Conservation (phyloP, 2,797 vertebrate species). For the Hyperoplus lanceolatus region DNA sequence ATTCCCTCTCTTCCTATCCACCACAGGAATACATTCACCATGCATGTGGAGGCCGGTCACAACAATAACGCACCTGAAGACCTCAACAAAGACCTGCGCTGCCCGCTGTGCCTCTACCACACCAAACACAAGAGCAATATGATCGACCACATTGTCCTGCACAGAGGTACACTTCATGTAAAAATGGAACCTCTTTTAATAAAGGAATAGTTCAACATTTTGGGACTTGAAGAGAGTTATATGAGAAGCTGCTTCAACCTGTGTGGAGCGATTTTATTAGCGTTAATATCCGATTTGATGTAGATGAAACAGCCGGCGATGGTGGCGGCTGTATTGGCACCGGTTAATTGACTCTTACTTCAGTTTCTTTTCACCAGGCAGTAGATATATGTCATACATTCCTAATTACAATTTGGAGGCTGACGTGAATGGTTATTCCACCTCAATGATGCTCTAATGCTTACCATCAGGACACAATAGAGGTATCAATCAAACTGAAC, state of each 20-base stretch:
- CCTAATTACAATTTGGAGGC: no score
- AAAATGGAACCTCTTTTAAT: neutral
- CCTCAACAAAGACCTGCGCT: constrained; percentile 94
- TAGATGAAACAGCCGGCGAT: neutral
- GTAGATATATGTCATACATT: no score
- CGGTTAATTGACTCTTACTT: neutral
- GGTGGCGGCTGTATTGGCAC: neutral
- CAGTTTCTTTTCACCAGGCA: neutral
- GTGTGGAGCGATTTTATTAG: neutral
- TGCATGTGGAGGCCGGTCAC: constrained; percentile 97
- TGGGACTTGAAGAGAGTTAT: neutral
- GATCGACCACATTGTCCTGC: constrained; percentile 98
- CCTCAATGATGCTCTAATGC: no score
- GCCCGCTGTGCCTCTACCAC: constrained; percentile 98
- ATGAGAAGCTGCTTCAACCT: neutral
- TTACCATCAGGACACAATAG: no score
- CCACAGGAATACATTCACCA: constrained; percentile 94
- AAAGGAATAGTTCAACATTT: neutral
- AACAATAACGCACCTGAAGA: constrained; percentile 89
- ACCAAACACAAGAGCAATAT: constrained; percentile 99
- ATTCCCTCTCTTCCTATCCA: constrained; percentile 21
- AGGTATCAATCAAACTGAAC: no score
- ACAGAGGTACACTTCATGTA: constrained; percentile 88
- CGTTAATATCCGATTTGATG: neutral
- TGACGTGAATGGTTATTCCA: no score